These are phyloP conservation scores for Eupithecia inturbata DNA, from an alignment of 2,888 invertebrate genomes.

Conservation along the genomic window DNA sequence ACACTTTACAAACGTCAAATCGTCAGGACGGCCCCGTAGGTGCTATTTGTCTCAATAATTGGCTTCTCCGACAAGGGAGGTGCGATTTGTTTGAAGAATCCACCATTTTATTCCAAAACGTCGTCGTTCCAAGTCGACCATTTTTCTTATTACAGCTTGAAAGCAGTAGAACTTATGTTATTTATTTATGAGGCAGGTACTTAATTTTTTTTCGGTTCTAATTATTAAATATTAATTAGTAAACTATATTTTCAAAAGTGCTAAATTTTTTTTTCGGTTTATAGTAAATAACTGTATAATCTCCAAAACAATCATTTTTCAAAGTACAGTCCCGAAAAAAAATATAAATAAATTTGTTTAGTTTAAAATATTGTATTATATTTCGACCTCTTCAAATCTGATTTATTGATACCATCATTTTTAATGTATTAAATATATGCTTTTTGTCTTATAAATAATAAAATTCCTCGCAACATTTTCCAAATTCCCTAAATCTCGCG, in stretches of 20 bases:
- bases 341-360: background rate
- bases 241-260: too few relatives aligned
- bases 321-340: background rate
- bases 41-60: constrained; percentile 62
- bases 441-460: background rate
- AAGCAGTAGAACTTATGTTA: background rate
- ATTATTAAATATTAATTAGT: too few relatives aligned
- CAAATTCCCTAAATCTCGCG: constrained; percentile 16
- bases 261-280: too few relatives aligned
- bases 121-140: constrained; percentile 10
- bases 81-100: constrained; percentile 51
- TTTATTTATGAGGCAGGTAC: background rate
- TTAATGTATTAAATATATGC: background rate
- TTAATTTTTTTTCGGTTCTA: too few relatives aligned
- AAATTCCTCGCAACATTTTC: background rate
- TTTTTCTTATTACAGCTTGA: constrained; percentile 18
- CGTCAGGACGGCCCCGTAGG: constrained; percentile 46
- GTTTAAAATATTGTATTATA: too few relatives aligned
- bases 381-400: background rate
- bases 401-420: background rate
- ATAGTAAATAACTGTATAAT: too few relatives aligned
- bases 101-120: constrained; percentile 30
- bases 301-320: background rate
- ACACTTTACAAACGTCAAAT: constrained; percentile 29
- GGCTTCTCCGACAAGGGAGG: constrained; percentile 49